A percentile compares a stretch with the other conserved stretches of the same genome.
phyloP scores from a whole-genome alignment of 2,113 vertebrate genomes.

The Ceyx margarethae region DNA sequence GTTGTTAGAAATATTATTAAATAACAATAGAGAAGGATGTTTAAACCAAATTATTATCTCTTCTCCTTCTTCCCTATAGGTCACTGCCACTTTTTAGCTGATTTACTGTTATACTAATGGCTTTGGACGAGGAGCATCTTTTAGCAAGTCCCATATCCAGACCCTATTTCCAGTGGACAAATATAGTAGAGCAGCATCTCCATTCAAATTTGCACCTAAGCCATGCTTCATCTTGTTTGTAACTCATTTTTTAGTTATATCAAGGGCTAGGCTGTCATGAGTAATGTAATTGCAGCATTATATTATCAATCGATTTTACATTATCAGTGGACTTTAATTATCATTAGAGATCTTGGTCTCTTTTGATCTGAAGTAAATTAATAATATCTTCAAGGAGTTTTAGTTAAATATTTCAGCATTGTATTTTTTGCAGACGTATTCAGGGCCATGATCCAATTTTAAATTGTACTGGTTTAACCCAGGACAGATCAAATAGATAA shows the following conservation, averaged over 20 bases:
- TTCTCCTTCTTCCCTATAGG: neutral
- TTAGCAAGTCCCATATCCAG: neutral
- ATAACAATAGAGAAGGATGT: neutral
- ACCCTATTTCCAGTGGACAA: neutral
- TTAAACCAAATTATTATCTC: neutral
- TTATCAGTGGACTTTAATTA: neutral
- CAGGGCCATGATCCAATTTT: neutral
- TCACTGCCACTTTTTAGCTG: neutral
- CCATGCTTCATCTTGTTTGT: neutral
- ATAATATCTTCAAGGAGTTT: neutral
- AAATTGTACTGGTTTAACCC: neutral
- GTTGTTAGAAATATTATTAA: neutral
- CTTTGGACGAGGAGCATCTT: neutral
- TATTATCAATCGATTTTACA: neutral
- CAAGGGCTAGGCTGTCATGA: neutral
- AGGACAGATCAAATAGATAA: neutral
- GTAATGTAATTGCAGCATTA: neutral
- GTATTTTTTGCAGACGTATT: neutral
- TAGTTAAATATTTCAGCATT: neutral
- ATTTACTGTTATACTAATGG: neutral
- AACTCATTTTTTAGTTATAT: neutral
- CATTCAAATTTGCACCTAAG: neutral
- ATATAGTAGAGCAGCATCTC: neutral
- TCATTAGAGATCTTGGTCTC: neutral
- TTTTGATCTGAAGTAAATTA: neutral